Conservation (phyloP, 2,888 invertebrate species). For the Rhorus exstirpatorius region DNA sequence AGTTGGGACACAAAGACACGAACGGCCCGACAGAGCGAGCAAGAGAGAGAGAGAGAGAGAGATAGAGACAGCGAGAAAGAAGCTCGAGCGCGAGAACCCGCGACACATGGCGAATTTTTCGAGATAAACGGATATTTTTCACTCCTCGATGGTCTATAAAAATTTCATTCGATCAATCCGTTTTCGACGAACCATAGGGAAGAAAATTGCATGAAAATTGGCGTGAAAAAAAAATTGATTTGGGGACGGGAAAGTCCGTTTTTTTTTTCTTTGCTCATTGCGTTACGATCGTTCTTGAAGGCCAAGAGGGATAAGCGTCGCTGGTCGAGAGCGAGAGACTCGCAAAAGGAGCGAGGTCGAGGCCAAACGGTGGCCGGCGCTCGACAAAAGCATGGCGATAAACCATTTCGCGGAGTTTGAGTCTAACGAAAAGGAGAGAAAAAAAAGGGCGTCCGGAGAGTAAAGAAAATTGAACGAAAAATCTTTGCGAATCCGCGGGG, state of each 20-base stretch:
- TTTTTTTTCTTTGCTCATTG: not conserved
- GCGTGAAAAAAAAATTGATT: not conserved
- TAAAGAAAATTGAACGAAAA: not conserved
- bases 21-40: conserved; percentile 31
- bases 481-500: no score
- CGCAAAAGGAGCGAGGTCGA: conserved; percentile 70
- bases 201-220: not conserved
- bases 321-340: conserved; percentile 37
- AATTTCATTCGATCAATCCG: not conserved
- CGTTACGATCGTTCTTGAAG: conserved; percentile 2
- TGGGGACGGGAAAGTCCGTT: not conserved
- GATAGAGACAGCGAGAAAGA: conserved; percentile 22
- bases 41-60: no score
- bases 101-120: conserved; percentile 69
- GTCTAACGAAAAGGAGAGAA: no score
- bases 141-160: not conserved
- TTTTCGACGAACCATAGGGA: not conserved
- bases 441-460: conserved; percentile 20
- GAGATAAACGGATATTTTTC: conserved; percentile 8
- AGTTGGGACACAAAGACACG: conserved; percentile 64
- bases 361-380: conserved; percentile 74
- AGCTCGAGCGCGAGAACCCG: conserved; percentile 60
- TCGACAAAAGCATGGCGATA: conserved; percentile 79
- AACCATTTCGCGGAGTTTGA: conserved; percentile 60
- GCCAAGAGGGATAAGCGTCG: conserved; percentile 18